Percentiles rank a stretch among this genome's conserved stretches.
Evolutionary conservation across 1,140 invertebrate genomes (phyloP).

Genomic region (Ceratina calcarata): DNA sequence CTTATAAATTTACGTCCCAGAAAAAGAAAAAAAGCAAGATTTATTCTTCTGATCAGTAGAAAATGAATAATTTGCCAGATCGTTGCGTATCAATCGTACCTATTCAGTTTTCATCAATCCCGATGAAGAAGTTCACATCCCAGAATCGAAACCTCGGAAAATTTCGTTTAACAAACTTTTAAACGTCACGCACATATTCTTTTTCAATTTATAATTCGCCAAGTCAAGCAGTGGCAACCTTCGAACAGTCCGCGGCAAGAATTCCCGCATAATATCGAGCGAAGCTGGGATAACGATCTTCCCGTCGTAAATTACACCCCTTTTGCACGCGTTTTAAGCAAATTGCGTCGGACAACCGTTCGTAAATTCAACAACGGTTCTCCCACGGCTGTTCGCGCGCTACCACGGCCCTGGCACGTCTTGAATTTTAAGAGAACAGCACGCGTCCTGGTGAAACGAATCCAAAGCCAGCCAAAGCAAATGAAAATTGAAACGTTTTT

Average conservation of each 20-base stretch:
- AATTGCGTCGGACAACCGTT: slow-evolving; percentile 1
- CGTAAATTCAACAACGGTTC: slow-evolving; percentile 12
- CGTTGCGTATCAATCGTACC: too few relatives aligned
- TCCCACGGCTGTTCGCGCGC: background rate
- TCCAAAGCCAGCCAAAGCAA: background rate
- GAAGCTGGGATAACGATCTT: background rate
- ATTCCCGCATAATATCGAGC: slow-evolving; percentile 3
- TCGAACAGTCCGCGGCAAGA: background rate
- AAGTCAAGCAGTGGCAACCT: background rate
- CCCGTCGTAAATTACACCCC: background rate
- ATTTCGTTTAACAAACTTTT: background rate
- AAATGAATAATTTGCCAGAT: too few relatives aligned
- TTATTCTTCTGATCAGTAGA: too few relatives aligned
- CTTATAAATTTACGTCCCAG: too few relatives aligned
- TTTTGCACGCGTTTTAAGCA: slow-evolving; percentile 11
- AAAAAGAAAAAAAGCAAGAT: too few relatives aligned
- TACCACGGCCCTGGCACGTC: background rate
- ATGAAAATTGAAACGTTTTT: background rate
- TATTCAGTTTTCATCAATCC: too few relatives aligned
- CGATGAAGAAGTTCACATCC: too few relatives aligned
- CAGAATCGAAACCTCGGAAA: too few relatives aligned
- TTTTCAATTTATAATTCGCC: too few relatives aligned
- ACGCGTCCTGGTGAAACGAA: background rate
- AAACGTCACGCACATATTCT: background rate
- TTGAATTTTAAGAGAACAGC: slow-evolving; percentile 12